Evolutionary conservation across 2,797 vertebrate species (phyloP), one percentile per base, ranked within the genome.

Genomic region (Sardinella longiceps): DNA sequence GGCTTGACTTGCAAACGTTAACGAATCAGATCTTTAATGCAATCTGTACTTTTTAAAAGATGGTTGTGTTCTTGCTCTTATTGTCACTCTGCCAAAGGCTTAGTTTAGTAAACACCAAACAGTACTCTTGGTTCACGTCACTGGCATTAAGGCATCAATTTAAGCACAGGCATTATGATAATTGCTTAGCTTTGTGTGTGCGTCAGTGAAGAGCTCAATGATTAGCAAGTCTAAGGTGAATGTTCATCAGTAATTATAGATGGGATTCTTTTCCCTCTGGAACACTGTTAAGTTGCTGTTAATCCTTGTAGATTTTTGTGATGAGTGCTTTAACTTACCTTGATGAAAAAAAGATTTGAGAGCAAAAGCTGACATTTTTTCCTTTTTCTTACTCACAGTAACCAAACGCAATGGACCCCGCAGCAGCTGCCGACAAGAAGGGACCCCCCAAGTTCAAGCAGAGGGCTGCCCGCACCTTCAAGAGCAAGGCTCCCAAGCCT

Each of bases 401-500:
- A 84, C 30, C 25, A 28, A 80, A 56, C 12, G 28, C 50, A 83
- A 90, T 88, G 88, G 87, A 90, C 23, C 58, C 14, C 50, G 80
- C 83, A 30, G 46, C 9, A 77, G 89, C 86, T 0, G 87, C 85
- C 1, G 90, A 90, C 39, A 90, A 89, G 86, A 91, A 37, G 87
- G 91, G 84, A 39, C 90, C 92, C 28, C 90, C 90, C 53, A 93
- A 87, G 85, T 93, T 92, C 90, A 92, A 92, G 87, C 87, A 88
- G 80, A 90, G 91, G 84, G 84, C 88, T 28, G 45, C 87, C 58
- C 89, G 90, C 58, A 90, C 88, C 85, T 92, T 93, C 89, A 93
- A 91, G 88, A 93, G 92, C 90, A 91, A 91, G 86, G 92, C 92
- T 46, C 91, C 92, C n/a, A 91, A 90, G 84, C 90, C 91, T 4